A percentile compares a stretch with the other conserved stretches of the same genome.
These are phyloP conservation scores for Latrodectus elegans DNA, from an alignment of 2,888 invertebrate genomes.

Conservation along the genomic window DNA sequence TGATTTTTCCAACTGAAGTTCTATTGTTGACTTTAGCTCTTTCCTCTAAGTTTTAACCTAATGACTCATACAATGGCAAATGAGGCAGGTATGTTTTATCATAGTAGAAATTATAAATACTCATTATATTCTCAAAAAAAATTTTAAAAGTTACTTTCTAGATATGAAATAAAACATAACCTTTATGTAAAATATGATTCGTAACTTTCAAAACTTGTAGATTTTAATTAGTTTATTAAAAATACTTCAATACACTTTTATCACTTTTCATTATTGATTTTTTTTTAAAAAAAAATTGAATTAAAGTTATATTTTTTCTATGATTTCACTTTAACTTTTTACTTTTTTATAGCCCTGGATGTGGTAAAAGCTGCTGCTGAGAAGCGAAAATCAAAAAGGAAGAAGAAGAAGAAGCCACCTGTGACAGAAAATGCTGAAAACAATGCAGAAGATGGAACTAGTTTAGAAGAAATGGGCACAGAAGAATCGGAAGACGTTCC, in stretches of 20 bases:
- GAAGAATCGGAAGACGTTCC: conserved; percentile 1
- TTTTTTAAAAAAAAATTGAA: background rate
- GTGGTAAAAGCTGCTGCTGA: conserved; percentile 15
- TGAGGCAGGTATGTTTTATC: too few species aligned
- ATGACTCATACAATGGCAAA: too few species aligned
- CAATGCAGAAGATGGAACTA: background rate
- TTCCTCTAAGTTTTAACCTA: too few species aligned
- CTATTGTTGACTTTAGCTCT: too few species aligned
- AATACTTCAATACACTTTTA: background rate
- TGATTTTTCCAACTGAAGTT: too few species aligned
- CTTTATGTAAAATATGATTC: too few species aligned
- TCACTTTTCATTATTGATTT: background rate
- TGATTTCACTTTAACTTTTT: background rate
- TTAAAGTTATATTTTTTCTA: background rate
- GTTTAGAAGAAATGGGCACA: background rate
- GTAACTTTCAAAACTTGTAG: too few species aligned
- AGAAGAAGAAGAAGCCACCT: background rate
- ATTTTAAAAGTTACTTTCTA: too few species aligned
- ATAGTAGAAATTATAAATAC: too few species aligned
- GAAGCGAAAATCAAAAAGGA: conserved; percentile 8
- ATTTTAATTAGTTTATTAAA: too few species aligned
- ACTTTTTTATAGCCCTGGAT: conserved; percentile 10
- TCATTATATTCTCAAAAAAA: too few species aligned
- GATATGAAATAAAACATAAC: too few species aligned
- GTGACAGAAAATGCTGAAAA: background rate